Evolutionary conservation across 1,140 invertebrate species (phyloP).

Genomic region (Brachionus angularis): DNA sequence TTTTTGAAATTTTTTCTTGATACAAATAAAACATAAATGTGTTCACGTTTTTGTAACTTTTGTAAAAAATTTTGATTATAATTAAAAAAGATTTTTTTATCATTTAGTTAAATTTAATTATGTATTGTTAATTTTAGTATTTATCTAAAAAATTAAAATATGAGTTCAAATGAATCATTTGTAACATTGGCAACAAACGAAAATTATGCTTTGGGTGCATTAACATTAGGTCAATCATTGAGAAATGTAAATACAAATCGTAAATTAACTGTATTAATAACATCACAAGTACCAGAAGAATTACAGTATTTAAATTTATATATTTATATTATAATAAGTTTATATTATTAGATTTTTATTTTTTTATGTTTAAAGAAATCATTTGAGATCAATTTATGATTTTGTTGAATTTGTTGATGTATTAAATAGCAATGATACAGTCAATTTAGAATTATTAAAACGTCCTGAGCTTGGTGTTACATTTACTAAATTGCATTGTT

Average conservation of each 20-base stretch:
- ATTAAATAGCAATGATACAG: constrained; percentile 55
- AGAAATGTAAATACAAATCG: constrained; percentile 50
- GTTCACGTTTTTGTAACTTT: too few species aligned
- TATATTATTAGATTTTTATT: neutral
- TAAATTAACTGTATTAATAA: constrained; percentile 55
- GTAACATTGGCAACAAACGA: constrained; percentile 60
- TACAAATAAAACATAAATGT: too few species aligned
- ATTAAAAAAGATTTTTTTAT: too few species aligned
- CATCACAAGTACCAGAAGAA: constrained; percentile 55
- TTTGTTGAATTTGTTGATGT: constrained; percentile 52
- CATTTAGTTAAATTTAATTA: too few species aligned
- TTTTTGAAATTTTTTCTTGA: too few species aligned
- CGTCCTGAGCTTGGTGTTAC: constrained; percentile 58
- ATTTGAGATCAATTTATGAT: constrained; percentile 54
- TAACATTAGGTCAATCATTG: constrained; percentile 56
- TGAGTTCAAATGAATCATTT: constrained; percentile 51
- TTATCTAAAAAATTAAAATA: too few species aligned
- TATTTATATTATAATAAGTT: constrained; percentile 50
- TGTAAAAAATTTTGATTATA: too few species aligned
- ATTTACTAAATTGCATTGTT: constrained; percentile 59
- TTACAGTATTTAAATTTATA: too few species aligned
- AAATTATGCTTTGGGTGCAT: constrained; percentile 56
- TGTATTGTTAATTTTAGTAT: too few species aligned
- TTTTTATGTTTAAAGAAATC: constrained; percentile 48
- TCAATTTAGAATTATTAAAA: constrained; percentile 53